phyloP scores from a whole-genome alignment of 2,888 invertebrate species.

The Folsomia candida region DNA sequence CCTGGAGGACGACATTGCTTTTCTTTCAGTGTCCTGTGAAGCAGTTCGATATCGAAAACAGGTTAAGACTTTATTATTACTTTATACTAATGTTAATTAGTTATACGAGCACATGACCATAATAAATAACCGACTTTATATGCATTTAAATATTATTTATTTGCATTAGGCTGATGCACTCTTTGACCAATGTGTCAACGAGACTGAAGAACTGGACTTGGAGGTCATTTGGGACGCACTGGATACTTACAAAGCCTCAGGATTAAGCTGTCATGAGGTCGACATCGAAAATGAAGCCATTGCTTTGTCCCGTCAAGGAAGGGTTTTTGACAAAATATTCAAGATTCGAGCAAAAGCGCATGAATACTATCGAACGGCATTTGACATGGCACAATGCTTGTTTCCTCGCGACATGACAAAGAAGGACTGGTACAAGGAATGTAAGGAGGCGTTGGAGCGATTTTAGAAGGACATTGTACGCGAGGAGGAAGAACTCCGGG shows the following conservation, averaged over 20 bases:
- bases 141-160: no score
- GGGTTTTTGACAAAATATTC: conserved; percentile 22
- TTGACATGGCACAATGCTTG: conserved; percentile 16
- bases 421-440: conserved; percentile 21
- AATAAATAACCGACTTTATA: no score
- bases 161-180: conserved; percentile 9
- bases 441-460: conserved; percentile 1
- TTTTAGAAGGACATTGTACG: conserved; percentile 11
- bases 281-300: conserved; percentile 29
- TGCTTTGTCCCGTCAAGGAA: conserved; percentile 14
- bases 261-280: not conserved
- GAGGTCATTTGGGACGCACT: conserved; percentile 25
- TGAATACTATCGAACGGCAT: conserved; percentile 17
- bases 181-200: not conserved
- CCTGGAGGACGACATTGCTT: conserved; percentile 3
- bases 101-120: no score
- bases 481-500: conserved; percentile 10
- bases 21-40: conserved; percentile 9
- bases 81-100: no score
- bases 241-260: conserved; percentile 22
- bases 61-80: no score
- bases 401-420: conserved; percentile 14
- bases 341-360: conserved; percentile 18
- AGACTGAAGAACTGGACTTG: conserved; percentile 20
- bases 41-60: conserved; percentile 9